Conservation (phyloP, 2,888 invertebrate species). For the Ischnus inquisitorius region DNA sequence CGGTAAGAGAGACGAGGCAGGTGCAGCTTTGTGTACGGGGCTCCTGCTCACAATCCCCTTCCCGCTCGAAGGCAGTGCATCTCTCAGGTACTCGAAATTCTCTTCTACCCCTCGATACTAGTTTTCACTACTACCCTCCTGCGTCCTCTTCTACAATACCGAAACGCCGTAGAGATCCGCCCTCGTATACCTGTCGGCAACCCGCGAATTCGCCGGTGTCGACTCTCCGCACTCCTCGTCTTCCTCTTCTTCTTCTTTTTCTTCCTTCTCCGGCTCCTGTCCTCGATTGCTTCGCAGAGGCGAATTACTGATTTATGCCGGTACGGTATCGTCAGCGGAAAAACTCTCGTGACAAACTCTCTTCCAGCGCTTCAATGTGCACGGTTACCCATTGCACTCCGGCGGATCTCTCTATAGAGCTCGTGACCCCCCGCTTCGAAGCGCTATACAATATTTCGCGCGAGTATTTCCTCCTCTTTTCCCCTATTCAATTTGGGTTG, state of each 20-base stretch:
- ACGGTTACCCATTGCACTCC: background rate
- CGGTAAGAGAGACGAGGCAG: slow-evolving; percentile 64
- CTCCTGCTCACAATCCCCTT: slow-evolving; percentile 52
- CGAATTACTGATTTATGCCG: slow-evolving; percentile 39
- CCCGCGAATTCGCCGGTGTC: background rate
- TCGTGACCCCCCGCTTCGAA: slow-evolving; percentile 53
- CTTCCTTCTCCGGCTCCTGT: slow-evolving; percentile 15
- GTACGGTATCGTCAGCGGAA: background rate
- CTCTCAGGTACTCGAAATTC: slow-evolving; percentile 52
- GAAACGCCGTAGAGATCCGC: background rate
- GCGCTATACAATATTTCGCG: slow-evolving; percentile 64
- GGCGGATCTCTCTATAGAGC: slow-evolving; percentile 41
- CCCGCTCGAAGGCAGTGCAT: slow-evolving; percentile 10
- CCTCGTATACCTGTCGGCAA: slow-evolving; percentile 11
- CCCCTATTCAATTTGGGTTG: slow-evolving; percentile 48
- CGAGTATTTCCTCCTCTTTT: slow-evolving; percentile 33
- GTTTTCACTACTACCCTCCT: slow-evolving; percentile 8
- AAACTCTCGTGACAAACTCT: slow-evolving; percentile 8
- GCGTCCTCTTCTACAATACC: slow-evolving; percentile 18
- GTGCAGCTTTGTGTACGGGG: slow-evolving; percentile 59
- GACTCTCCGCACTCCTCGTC: background rate
- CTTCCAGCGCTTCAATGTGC: background rate
- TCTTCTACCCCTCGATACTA: background rate
- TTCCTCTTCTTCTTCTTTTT: slow-evolving; percentile 30
- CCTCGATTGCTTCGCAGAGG: background rate